Evolutionary conservation across 2,888 invertebrate genomes (phyloP).

Genomic region (Iphiclides podalirius): DNA sequence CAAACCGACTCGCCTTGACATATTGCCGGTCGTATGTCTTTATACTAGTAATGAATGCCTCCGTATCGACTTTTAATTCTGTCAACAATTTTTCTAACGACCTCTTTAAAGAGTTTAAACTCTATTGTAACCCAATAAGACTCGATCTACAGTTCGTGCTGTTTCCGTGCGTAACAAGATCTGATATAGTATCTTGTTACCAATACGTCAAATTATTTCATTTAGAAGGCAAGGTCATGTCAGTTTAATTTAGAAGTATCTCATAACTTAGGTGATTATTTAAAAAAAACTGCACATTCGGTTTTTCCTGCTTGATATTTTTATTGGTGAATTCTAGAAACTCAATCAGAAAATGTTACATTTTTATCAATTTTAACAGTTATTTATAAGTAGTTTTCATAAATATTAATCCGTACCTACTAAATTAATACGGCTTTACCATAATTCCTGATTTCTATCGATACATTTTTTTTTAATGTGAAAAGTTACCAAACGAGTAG

Average conservation of each 20-base stretch:
- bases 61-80: constrained; percentile 17
- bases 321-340: too few relatives aligned
- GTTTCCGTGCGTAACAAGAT: too few relatives aligned
- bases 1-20: constrained; percentile 34
- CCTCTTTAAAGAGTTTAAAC: constrained; percentile 1
- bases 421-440: too few relatives aligned
- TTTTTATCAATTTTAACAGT: too few relatives aligned
- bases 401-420: too few relatives aligned
- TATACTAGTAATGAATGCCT: constrained; percentile 31
- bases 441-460: too few relatives aligned
- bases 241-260: not conserved
- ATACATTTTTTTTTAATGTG: too few relatives aligned
- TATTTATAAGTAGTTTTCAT: too few relatives aligned
- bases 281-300: too few relatives aligned
- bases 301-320: constrained; percentile 5
- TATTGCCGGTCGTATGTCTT: constrained; percentile 30
- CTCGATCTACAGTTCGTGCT: not conserved
- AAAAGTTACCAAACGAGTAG: too few relatives aligned
- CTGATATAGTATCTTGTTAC: constrained; percentile 11
- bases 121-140: not conserved
- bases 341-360: too few relatives aligned
- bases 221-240: constrained; percentile 13
- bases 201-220: constrained; percentile 15
- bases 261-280: constrained; percentile 3
- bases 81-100: not conserved